Evolutionary conservation across 2,888 invertebrate species (phyloP).

Genomic region (Trachelus stipa): DNA sequence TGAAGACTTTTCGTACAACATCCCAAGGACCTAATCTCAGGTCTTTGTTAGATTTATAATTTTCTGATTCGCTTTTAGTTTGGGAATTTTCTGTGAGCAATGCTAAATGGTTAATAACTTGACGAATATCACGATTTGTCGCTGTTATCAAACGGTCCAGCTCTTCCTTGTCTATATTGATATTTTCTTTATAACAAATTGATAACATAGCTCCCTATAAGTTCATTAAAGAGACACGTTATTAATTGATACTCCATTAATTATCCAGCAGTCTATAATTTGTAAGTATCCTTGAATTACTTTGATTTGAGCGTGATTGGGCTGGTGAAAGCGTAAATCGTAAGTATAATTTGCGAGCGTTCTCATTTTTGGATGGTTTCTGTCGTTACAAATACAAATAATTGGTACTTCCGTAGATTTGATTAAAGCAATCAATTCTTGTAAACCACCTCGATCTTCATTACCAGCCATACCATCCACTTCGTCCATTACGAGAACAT

Average conservation of each 20-base stretch:
- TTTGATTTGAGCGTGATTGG: conserved; percentile 90
- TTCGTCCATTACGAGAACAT: conserved; percentile 99
- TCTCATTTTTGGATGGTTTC: conserved; percentile 92
- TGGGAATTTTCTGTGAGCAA: conserved; percentile 73
- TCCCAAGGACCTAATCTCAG: conserved; percentile 94
- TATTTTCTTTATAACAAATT: conserved; percentile 90
- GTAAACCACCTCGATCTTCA: conserved; percentile 97
- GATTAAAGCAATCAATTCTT: conserved; percentile 92
- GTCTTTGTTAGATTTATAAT: conserved; percentile 79
- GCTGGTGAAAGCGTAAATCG: conserved; percentile 88
- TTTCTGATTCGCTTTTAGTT: conserved; percentile 70
- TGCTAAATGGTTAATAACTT: conserved; percentile 90
- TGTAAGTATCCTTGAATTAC: conserved; percentile 65
- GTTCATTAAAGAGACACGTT: background rate
- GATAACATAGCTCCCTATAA: conserved; percentile 88
- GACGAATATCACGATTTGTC: conserved; percentile 93
- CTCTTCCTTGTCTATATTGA: conserved; percentile 82
- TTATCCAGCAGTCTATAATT: conserved; percentile 7
- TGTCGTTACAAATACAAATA: conserved; percentile 98
- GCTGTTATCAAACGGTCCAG: conserved; percentile 86
- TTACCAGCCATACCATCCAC: conserved; percentile 99
- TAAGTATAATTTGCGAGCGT: conserved; percentile 94
- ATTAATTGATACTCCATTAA: conserved; percentile 2
- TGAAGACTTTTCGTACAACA: conserved; percentile 89
- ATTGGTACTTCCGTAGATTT: conserved; percentile 89